These are phyloP conservation scores for Scophthalmus maximus DNA, from an alignment of 2,113 vertebrate genomes.

Conservation along the genomic window DNA sequence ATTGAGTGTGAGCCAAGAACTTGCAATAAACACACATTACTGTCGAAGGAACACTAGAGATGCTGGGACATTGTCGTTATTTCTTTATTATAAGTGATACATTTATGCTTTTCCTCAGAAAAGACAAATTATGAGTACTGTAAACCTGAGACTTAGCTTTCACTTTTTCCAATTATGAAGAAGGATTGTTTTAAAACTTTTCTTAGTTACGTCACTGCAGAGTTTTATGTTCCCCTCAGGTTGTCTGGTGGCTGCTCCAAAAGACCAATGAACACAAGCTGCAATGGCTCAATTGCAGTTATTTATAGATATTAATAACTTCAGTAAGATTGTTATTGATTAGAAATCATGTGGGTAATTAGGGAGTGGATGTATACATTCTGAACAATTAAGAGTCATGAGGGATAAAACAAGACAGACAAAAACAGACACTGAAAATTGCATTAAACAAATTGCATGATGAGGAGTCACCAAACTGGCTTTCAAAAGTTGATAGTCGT, in stretches of 20 bases:
- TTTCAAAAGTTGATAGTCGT: neutral
- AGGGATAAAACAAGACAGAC: conserved; percentile 8
- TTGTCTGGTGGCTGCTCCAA: conserved; percentile 13
- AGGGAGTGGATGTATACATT: neutral
- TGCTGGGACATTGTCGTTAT: conserved; percentile 46
- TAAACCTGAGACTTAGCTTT: neutral
- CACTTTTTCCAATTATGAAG: conserved; percentile 10
- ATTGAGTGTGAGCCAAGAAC: conserved; percentile 51
- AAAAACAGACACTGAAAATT: neutral
- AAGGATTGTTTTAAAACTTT: conserved; percentile 21
- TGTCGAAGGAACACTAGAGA: conserved; percentile 56
- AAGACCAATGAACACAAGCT: conserved; percentile 23
- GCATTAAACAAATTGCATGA: conserved; percentile 6
- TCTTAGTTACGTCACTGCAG: conserved; percentile 10
- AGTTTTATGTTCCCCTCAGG: conserved; percentile 15
- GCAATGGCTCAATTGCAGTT: neutral
- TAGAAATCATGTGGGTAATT: neutral
- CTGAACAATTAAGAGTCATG: neutral
- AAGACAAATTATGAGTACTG: conserved; percentile 21
- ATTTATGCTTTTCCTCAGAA: conserved; percentile 24
- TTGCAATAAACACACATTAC: conserved; percentile 55
- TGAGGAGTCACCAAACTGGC: neutral
- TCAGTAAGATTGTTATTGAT: neutral
- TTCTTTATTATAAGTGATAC: conserved; percentile 36
- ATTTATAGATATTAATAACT: neutral